phyloP scores from a whole-genome alignment of 2,888 invertebrate species.

The Zaprionus lineosus region DNA sequence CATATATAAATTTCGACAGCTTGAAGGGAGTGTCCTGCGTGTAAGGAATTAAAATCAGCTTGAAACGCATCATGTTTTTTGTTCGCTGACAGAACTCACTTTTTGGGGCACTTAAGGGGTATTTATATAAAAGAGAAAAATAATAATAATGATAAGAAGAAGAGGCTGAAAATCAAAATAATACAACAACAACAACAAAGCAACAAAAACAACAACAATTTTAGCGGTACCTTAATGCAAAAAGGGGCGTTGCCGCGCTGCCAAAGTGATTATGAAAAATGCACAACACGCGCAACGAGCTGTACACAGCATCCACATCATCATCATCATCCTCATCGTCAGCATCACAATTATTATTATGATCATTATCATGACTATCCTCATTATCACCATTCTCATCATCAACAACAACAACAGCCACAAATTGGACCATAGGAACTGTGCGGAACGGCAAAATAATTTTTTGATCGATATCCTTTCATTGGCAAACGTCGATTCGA shows the following conservation, averaged over 20 bases:
- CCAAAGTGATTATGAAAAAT: constrained; percentile 62
- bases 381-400: constrained; percentile 11
- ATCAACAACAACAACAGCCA: constrained; percentile 5
- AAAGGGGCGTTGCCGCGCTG: constrained; percentile 49
- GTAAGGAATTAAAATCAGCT: no score
- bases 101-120: no score
- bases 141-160: neutral
- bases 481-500: constrained; percentile 24
- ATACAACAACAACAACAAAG: neutral
- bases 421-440: constrained; percentile 7
- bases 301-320: constrained; percentile 34
- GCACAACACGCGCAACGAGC: constrained; percentile 53
- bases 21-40: no score
- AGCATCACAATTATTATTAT: no score
- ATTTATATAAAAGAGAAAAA: no score
- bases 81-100: no score
- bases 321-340: constrained; percentile 12
- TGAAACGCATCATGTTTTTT: no score
- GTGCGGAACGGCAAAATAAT: constrained; percentile 9
- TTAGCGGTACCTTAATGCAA: constrained; percentile 53
- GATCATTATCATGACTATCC: constrained; percentile 30
- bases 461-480: constrained; percentile 22
- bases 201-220: constrained; percentile 27
- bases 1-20: no score
- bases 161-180: no score